Percentiles rank a stretch among this genome's conserved stretches.
Evolutionary conservation across 2,888 invertebrate species (phyloP).

Genomic region (Euplagia quadripunctaria): DNA sequence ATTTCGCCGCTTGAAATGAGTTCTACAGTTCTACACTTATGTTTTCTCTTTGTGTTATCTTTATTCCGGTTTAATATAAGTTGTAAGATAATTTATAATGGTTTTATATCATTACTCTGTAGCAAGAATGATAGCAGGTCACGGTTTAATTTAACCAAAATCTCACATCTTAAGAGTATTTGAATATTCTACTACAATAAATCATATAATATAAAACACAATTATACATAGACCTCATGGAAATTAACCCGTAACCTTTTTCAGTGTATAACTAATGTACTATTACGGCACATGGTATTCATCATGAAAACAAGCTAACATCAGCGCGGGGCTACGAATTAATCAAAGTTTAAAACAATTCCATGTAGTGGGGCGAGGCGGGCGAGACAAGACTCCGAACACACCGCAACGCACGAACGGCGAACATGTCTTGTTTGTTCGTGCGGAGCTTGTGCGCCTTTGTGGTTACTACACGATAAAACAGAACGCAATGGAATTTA

Average conservation of each 20-base stretch:
- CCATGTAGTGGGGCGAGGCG: slow-evolving; percentile 72
- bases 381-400: slow-evolving; percentile 55
- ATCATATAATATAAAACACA: slow-evolving; percentile 9
- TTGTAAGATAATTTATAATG: neutral
- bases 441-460: slow-evolving; percentile 10
- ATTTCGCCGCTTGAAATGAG: neutral
- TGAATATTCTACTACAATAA: neutral
- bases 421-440: slow-evolving; percentile 33
- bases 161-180: neutral
- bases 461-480: slow-evolving; percentile 4
- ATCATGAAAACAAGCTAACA: slow-evolving; percentile 79
- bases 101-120: neutral
- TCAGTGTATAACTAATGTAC: slow-evolving; percentile 58
- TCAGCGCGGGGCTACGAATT: slow-evolving; percentile 77
- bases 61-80: neutral
- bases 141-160: neutral
- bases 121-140: neutral
- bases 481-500: neutral
- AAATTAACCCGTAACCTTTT: slow-evolving; percentile 52
- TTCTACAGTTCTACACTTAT: neutral
- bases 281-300: slow-evolving; percentile 57
- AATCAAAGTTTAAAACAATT: slow-evolving; percentile 87
- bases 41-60: neutral
- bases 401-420: slow-evolving; percentile 50
- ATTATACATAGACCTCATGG: slow-evolving; percentile 29